These are phyloP conservation scores for Heliothis peltigera DNA, from an alignment of 2,888 invertebrate genomes.

Conservation along the genomic window DNA sequence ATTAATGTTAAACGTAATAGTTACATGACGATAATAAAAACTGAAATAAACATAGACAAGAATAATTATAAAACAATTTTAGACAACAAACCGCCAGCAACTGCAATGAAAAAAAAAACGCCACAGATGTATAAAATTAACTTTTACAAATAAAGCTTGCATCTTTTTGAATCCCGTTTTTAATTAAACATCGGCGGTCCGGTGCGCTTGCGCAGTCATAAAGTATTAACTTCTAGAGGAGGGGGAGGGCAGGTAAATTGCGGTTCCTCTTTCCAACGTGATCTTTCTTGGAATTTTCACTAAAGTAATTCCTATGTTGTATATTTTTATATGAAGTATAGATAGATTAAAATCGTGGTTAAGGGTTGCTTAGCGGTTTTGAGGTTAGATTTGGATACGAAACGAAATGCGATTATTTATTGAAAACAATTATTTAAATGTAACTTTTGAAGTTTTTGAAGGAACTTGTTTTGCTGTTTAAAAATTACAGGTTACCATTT, in stretches of 20 bases:
- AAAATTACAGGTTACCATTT: too few relatives aligned
- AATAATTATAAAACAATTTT: slow-evolving; percentile 52
- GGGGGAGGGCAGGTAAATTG: slow-evolving; percentile 61
- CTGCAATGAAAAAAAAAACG: slow-evolving; percentile 8
- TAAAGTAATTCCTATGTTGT: slow-evolving; percentile 62
- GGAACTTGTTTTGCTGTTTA: too few relatives aligned
- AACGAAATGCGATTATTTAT: not conserved
- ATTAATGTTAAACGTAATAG: slow-evolving; percentile 36
- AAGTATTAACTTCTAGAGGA: slow-evolving; percentile 60
- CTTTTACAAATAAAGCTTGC: slow-evolving; percentile 63
- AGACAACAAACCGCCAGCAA: slow-evolving; percentile 26
- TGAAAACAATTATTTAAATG: not conserved
- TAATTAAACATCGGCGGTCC: slow-evolving; percentile 64
- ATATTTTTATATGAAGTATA: slow-evolving; percentile 52
- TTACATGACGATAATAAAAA: slow-evolving; percentile 35
- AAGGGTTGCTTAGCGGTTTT: slow-evolving; percentile 36
- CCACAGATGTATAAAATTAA: slow-evolving; percentile 60
- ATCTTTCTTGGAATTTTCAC: slow-evolving; percentile 62
- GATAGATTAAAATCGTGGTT: slow-evolving; percentile 50
- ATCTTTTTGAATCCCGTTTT: slow-evolving; percentile 69
- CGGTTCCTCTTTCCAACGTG: slow-evolving; percentile 56
- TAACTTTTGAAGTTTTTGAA: too few relatives aligned
- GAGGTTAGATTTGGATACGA: slow-evolving; percentile 34
- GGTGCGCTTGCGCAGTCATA: slow-evolving; percentile 57
- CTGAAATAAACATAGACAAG: slow-evolving; percentile 24